phyloP scores from a whole-genome alignment of 2,113 vertebrate species.

The Heterotilapia buettikoferi region DNA sequence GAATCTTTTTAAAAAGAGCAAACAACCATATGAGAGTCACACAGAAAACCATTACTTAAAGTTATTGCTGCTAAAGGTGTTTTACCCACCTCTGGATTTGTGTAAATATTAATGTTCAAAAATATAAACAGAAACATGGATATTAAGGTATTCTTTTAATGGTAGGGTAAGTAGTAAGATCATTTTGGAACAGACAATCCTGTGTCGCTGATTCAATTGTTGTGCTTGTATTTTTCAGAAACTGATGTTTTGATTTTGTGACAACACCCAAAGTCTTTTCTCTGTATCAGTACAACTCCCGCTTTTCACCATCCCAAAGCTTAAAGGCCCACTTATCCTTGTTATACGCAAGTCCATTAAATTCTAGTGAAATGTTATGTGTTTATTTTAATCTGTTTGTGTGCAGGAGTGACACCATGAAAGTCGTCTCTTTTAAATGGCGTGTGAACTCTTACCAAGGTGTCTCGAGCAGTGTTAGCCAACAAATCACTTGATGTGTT shows the following conservation, averaged over 20 bases:
- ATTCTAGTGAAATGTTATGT: not conserved
- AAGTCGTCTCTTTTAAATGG: not conserved
- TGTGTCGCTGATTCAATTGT: not conserved
- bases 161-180: not conserved
- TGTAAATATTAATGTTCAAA: not conserved
- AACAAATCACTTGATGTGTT: conserved; percentile 2
- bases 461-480: not conserved
- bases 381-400: not conserved
- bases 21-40: not conserved
- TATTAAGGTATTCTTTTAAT: not conserved
- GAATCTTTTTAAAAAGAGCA: not conserved
- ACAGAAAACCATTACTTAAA: not conserved
- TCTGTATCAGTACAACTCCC: not conserved
- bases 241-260: not conserved
- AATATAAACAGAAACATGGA: not conserved
- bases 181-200: not conserved
- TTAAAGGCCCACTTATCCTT: not conserved
- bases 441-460: not conserved
- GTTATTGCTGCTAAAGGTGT: not conserved
- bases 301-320: not conserved
- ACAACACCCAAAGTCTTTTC: not conserved
- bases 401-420: not conserved
- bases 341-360: not conserved
- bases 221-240: not conserved
- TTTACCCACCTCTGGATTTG: not conserved